Conservation (phyloP, 2,888 invertebrate species). For the Volucella inflata region DNA sequence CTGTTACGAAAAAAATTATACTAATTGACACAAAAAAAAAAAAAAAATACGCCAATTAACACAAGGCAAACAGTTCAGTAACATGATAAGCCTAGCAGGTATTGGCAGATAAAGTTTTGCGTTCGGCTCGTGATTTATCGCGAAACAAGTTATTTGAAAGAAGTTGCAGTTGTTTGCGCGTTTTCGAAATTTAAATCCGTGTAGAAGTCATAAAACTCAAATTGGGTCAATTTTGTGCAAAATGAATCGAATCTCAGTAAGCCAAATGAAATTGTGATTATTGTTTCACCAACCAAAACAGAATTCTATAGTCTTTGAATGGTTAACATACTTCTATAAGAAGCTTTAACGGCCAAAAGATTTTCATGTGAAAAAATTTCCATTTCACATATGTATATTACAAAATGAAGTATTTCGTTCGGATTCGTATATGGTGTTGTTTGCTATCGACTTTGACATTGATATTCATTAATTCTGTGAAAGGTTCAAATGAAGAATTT, state of each 20-base stretch:
- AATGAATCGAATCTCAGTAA: constrained; percentile 19
- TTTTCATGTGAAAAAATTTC: not conserved
- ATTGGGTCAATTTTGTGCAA: constrained; percentile 41
- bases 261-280: constrained; percentile 16
- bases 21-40: constrained; percentile 43
- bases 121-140: not conserved
- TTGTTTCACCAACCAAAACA: not conserved
- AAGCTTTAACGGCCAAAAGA: not conserved
- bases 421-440: not conserved
- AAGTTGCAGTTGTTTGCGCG: constrained; percentile 2
- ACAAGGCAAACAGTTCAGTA: constrained; percentile 39
- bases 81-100: constrained; percentile 14
- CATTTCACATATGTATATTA: constrained; percentile 36
- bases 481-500: constrained; percentile 1
- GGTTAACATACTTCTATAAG: constrained; percentile 14
- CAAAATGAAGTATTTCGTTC: constrained; percentile 33
- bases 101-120: constrained; percentile 27
- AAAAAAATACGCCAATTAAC: constrained; percentile 17
- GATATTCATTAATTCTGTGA: not conserved
- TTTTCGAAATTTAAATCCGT: not conserved
- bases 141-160: constrained; percentile 16
- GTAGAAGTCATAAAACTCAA: constrained; percentile 10
- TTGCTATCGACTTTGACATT: not conserved
- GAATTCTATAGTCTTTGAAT: not conserved
- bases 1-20: constrained; percentile 40